phyloP scores from a whole-genome alignment of 2,797 vertebrate species.

The Schizopygopsis pylzovi region DNA sequence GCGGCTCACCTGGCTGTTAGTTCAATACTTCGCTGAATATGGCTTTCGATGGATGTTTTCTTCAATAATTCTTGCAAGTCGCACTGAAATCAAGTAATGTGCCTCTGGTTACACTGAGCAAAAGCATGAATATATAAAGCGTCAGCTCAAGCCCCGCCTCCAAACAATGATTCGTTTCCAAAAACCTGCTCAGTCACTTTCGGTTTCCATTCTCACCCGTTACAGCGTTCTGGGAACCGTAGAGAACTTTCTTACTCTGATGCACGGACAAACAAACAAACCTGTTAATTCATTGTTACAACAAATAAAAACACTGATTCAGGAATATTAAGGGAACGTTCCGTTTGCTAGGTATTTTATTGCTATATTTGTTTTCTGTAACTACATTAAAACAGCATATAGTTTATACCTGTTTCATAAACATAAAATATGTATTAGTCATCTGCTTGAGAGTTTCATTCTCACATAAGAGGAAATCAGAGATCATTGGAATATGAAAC shows the following conservation, averaged over 20 bases:
- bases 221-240: too few relatives aligned
- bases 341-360: too few relatives aligned
- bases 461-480: too few relatives aligned
- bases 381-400: too few relatives aligned
- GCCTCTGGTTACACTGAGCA: not conserved
- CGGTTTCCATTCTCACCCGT: conserved; percentile 38
- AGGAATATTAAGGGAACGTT: too few relatives aligned
- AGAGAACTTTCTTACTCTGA: too few relatives aligned
- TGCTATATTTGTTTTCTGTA: too few relatives aligned
- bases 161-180: conserved; percentile 29
- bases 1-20: not conserved
- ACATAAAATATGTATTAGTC: not conserved
- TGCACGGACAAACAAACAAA: too few relatives aligned
- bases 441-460: not conserved
- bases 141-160: not conserved
- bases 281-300: too few relatives aligned
- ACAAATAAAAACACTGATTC: too few relatives aligned
- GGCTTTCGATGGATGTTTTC: not conserved
- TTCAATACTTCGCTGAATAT: not conserved
- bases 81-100: not conserved
- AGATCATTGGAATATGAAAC: too few relatives aligned
- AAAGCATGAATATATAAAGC: not conserved
- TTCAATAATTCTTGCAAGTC: not conserved
- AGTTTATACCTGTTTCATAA: not conserved
- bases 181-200: conserved; percentile 11